Conservation (phyloP, 1,140 invertebrate genomes). For the Nymphalis io region DNA sequence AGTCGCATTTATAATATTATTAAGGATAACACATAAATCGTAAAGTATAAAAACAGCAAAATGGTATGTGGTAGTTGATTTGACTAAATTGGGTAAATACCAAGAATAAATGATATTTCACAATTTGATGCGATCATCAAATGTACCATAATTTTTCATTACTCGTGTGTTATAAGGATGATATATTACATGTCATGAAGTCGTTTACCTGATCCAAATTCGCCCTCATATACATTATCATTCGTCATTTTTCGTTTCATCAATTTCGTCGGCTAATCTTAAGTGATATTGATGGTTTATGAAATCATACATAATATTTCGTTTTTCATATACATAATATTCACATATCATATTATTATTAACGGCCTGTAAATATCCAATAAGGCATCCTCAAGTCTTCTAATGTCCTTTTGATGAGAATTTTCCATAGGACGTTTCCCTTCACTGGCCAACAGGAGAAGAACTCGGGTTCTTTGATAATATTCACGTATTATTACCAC, state of each 20-base stretch:
- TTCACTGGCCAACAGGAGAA: too few species aligned
- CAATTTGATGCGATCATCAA: slow-evolving; percentile 34
- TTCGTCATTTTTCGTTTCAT: slow-evolving; percentile 49
- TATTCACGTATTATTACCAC: neutral
- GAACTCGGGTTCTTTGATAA: neutral
- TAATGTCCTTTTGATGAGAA: too few species aligned
- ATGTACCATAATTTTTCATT: slow-evolving; percentile 54
- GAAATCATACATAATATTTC: neutral
- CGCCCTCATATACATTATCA: slow-evolving; percentile 48
- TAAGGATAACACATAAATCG: too few species aligned
- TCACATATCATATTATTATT: neutral
- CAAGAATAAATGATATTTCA: slow-evolving; percentile 31
- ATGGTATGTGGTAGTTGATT: too few species aligned
- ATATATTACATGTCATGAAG: slow-evolving; percentile 64
- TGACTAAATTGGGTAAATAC: too few species aligned
- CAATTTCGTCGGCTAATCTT: slow-evolving; percentile 42
- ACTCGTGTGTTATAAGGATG: slow-evolving; percentile 61
- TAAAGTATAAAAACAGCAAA: too few species aligned
- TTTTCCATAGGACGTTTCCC: too few species aligned
- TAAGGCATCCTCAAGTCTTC: too few species aligned
- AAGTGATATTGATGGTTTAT: slow-evolving; percentile 43
- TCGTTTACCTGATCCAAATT: slow-evolving; percentile 59
- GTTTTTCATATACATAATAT: slow-evolving; percentile 1
- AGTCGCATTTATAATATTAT: too few species aligned
- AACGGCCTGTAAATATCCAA: neutral